These are phyloP conservation scores for Choloepus didactylus DNA, from an alignment of 2,797 vertebrate genomes.

Conservation along the genomic window DNA sequence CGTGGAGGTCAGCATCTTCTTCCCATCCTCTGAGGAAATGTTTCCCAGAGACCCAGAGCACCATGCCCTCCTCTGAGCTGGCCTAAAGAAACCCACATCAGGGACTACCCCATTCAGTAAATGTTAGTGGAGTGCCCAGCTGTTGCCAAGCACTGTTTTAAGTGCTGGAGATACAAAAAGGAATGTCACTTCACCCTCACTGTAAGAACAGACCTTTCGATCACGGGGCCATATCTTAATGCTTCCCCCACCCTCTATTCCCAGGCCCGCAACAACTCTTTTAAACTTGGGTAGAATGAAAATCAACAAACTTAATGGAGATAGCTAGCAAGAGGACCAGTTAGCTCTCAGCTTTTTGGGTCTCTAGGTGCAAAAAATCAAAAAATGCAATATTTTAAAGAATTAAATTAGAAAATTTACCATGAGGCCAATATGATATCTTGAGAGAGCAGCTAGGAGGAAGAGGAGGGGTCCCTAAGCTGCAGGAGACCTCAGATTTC, in stretches of 20 bases:
- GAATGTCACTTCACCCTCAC: neutral
- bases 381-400: neutral
- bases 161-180: neutral
- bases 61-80: neutral
- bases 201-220: neutral
- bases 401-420: slow-evolving; percentile 15
- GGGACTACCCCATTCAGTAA: neutral
- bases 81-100: neutral
- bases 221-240: neutral
- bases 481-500: slow-evolving; percentile 21
- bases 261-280: neutral
- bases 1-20: neutral
- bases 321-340: slow-evolving; percentile 53
- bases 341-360: neutral
- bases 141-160: neutral
- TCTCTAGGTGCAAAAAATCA: neutral
- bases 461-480: neutral
- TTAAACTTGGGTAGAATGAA: neutral
- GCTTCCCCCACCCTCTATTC: neutral
- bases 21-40: slow-evolving; percentile 31
- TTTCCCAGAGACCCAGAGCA: slow-evolving; percentile 12
- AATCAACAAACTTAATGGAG: neutral
- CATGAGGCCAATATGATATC: neutral
- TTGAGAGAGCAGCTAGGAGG: neutral
- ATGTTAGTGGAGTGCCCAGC: neutral